phyloP scores from a whole-genome alignment of 2,888 invertebrate genomes.

The Heliconius sara region DNA sequence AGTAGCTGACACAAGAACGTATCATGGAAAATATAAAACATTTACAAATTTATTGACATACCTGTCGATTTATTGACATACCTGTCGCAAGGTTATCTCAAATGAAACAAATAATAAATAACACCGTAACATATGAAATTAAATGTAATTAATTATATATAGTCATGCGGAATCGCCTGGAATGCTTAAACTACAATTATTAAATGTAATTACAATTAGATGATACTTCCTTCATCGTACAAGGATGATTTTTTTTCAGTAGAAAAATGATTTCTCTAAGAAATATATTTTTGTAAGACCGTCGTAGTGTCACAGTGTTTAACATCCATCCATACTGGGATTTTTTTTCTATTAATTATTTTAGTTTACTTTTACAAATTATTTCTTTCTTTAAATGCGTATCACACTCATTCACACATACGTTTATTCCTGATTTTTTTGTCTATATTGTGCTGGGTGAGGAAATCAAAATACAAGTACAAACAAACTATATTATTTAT shows the following conservation, averaged over 20 bases:
- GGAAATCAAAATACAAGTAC: too few relatives aligned
- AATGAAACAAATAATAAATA: background rate
- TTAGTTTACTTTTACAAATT: too few relatives aligned
- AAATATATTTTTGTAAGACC: too few relatives aligned
- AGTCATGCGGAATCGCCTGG: slow-evolving; percentile 18
- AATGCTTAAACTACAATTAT: background rate
- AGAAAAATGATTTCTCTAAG: background rate
- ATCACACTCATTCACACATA: too few relatives aligned
- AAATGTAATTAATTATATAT: slow-evolving; percentile 11
- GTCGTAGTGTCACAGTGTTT: too few relatives aligned
- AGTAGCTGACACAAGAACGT: background rate
- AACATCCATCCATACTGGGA: too few relatives aligned
- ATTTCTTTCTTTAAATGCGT: too few relatives aligned
- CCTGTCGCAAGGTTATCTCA: background rate
- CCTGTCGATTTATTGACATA: slow-evolving; percentile 12
- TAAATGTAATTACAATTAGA: slow-evolving; percentile 10
- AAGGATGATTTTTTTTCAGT: background rate
- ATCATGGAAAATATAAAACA: background rate
- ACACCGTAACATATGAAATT: slow-evolving; percentile 5
- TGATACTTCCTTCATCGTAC: slow-evolving; percentile 6
- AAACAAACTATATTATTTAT: too few relatives aligned
- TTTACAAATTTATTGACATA: slow-evolving; percentile 14
- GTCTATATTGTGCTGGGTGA: too few relatives aligned
- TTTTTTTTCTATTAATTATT: too few relatives aligned
- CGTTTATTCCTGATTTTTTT: too few relatives aligned